Evolutionary conservation across 2,888 invertebrate genomes (phyloP), one percentile per base, ranked within the genome.

Genomic region (Tetanocera ferruginea): DNA sequence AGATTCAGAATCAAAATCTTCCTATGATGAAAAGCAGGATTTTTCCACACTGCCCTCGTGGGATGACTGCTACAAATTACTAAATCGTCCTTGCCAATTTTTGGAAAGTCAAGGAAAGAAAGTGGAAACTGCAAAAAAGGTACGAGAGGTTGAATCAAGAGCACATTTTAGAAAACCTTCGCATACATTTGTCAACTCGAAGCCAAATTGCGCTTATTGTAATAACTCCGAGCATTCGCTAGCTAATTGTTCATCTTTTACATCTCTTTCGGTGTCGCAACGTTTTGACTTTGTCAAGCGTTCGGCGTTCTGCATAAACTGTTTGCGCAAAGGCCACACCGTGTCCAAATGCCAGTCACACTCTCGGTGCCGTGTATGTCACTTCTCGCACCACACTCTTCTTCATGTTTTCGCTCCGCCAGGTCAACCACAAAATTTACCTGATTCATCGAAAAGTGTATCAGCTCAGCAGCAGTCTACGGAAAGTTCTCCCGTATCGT

Each of bases 381-480:
- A 55, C 57, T 19, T 72, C 72, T 60, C 23, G 51, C 52, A 52
- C 31, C 62, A 11, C 31, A 5, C n/a, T n/a, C 23, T 79, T 67
- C 19, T 67, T 78, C 11, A 76, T 76, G 6, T 78, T 67, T 14
- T 67, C 31, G 31, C 31, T 78, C 14, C 66, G 5, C 31, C 31
- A 34, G 31, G 31, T 34, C 31, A 34, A 51, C n/a, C 14, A 14
- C 14, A n/a, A 17, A n/a, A n/a, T n/a, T n/a, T n/a, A n/a, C n/a
- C n/a, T n/a, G n/a, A n/a, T n/a, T n/a, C n/a, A n/a, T n/a, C n/a
- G 3, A 14, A 14, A 9, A 51, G n/a, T 51, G 51, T n/a, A 14
- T 9, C 23, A 57, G 57, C 19, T 57, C n/a, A 57, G 9, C 9
- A 19, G 19, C 57, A 57, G 17, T 11, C 1, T 14, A 2, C 31